Evolutionary conservation across 2,797 vertebrate genomes (phyloP), one percentile per base, ranked within the genome.

Genomic region (Eidolon dupreanum): DNA sequence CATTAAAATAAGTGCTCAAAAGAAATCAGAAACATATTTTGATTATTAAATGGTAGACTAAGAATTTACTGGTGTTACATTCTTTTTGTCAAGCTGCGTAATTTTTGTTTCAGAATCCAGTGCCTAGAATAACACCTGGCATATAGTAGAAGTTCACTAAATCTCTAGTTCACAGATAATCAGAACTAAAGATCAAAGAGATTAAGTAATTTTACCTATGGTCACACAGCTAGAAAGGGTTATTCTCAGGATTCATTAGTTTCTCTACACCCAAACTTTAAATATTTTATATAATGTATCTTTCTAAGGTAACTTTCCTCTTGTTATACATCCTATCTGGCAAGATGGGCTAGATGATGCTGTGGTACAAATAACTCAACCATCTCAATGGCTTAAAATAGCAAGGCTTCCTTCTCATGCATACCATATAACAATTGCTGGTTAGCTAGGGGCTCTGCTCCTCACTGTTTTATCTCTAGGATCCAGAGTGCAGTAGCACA

Each of bases 401-500:
- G 4, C 3, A 9, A 41, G 3, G 0, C 0, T n/a, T 73, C 20
- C 31, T 41, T 90, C 10, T 85, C 1, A 0, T 17, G 9, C 7
- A 31, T 33, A 33, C 10, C 5, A 41, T 46, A 2, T 59, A 74
- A 46, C 19, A 33, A 8, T 5, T 41, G 1, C 51, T 66, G 6
- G 6, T 73, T 59, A 33, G 2, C 5, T 31, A 20, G 53, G 4
- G 7, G 0, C 4, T 75, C 8, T 66, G 26, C 1, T 33, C 12
- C 5, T 15, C 6, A 3, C 16, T 33, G 9, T 59, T 28, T 36
- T 41, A 13, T 51, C 20, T 75, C 33, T 8, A 63, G 31, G 5
- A 85, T 57, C 4, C 13, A 77, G 2, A 2, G 16, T 82, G 49
- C 26, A 8, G 20, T 8, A 43, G n/a, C 33, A 66, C 0, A 46